These are phyloP conservation scores for Pionites leucogaster DNA, from an alignment of 2,113 vertebrate species.

Conservation along the genomic window DNA sequence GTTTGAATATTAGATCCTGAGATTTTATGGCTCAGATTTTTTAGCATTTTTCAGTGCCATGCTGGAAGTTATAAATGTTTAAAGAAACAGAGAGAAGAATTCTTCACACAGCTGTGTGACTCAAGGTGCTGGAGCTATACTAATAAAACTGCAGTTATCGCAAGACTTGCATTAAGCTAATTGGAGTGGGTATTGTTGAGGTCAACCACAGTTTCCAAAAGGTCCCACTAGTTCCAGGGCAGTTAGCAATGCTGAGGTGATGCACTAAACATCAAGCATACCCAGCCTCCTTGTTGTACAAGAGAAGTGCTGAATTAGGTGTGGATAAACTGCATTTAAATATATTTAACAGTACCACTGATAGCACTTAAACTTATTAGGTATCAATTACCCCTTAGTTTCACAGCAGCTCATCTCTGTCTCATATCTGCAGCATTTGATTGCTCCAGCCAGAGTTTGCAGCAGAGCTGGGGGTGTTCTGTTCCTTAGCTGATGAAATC, in stretches of 20 bases:
- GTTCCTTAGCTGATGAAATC: background rate
- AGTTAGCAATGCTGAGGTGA: background rate
- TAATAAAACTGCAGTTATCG: conserved; percentile 1
- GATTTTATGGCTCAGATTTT: background rate
- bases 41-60: background rate
- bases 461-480: background rate
- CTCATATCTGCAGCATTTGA: background rate
- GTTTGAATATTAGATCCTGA: background rate
- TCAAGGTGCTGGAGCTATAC: background rate
- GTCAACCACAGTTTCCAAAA: conserved; percentile 24
- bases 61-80: background rate
- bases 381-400: conserved; percentile 27
- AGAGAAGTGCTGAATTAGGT: conserved; percentile 29
- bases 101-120: background rate
- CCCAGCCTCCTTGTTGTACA: background rate
- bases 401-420: background rate
- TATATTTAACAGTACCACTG: conserved; percentile 56
- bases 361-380: conserved; percentile 50
- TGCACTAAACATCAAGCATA: conserved; percentile 9
- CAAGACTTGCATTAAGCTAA: background rate
- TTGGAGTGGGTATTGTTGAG: background rate
- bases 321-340: conserved; percentile 54
- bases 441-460: background rate
- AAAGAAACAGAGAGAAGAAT: background rate
- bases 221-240: background rate